Evolutionary conservation across 2,888 invertebrate genomes (phyloP), one percentile per base, ranked within the genome.

Genomic region (Andrena marginata): DNA sequence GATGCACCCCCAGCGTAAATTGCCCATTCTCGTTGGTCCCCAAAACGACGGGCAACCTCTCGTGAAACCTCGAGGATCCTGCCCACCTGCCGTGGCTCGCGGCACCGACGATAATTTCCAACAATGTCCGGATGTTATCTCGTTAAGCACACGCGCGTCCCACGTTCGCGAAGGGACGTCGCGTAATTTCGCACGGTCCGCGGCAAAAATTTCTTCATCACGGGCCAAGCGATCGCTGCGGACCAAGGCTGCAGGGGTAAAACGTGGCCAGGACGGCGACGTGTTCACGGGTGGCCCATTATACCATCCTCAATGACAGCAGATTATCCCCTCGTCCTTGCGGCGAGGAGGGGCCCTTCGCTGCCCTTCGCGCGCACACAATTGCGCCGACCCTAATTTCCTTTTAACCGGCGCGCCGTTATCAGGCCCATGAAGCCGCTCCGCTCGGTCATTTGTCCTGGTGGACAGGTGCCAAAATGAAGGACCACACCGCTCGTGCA

Each of bases 121-220:
- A 74, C 78, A 75, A 81, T 77, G 75, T 54, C 75, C 75, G 78
- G 73, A 71, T 62, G 70, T 74, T 63, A 67, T 70, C 80, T 73
- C 75, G 69, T 71, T 64, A 71, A 72, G 29, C 35, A 33, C 23
- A 7, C 60, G 10, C 68, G 67, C 49, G 60, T 69, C 62, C 62
- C 16, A 42, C 42, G 23, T 13, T 48, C 70, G 64, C 77, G 76
- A 31, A 69, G 23, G 60, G 49, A 35, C 31, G 79, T 77, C 80
- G 78, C 56, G 82, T 60, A 63, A 89, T 89, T 88, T 82, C 79
- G 76, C 82, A 85, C 80, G 83, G 80, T 86, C 73, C 70, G 56
- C 67, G 69, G 42, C 82, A 89, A 89, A 89, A 90, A 92, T 91
- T 91, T 89, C 90, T 90, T 86, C 88, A 90, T 91, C 90, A 80